Conservation (phyloP, 92 coral and sea anemone species). For the Metridium senile region DNA sequence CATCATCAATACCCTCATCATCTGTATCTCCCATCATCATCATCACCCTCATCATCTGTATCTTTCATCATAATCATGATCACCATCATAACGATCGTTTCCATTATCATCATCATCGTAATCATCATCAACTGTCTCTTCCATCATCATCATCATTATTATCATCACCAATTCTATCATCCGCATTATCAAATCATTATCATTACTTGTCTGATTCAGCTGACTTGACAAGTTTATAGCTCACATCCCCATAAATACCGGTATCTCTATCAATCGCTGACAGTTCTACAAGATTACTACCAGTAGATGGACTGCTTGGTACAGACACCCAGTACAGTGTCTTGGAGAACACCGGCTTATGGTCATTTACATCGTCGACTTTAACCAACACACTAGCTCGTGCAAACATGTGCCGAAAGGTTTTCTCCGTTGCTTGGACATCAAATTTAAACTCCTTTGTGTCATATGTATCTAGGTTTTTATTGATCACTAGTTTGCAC, state of each 20-base stretch:
- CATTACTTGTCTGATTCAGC: slow-evolving; percentile 31
- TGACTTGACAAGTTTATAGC: slow-evolving; percentile 43
- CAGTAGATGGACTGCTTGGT: slow-evolving; percentile 50
- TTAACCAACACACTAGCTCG: slow-evolving; percentile 23
- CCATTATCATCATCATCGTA: no score
- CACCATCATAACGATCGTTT: no score
- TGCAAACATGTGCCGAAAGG: slow-evolving; percentile 35
- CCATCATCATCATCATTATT: slow-evolving; percentile 3
- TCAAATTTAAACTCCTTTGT: slow-evolving; percentile 39
- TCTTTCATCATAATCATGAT: no score
- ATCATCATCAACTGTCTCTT: no score
- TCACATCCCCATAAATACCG: slow-evolving; percentile 76
- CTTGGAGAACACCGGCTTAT: slow-evolving; percentile 34
- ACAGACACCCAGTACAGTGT: slow-evolving; percentile 41
- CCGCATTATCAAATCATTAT: neutral
- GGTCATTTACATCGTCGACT: slow-evolving; percentile 39
- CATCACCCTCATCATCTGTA: no score
- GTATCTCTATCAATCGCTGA: slow-evolving; percentile 79
- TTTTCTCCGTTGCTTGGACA: slow-evolving; percentile 32
- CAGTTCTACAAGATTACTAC: slow-evolving; percentile 59
- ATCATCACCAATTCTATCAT: neutral
- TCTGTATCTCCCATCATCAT: no score
- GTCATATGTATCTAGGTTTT: slow-evolving; percentile 33
- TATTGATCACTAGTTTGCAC: slow-evolving; percentile 29
- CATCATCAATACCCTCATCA: no score